Conservation (phyloP, 2,888 invertebrate species). For the Chrysolina oricalcia region DNA sequence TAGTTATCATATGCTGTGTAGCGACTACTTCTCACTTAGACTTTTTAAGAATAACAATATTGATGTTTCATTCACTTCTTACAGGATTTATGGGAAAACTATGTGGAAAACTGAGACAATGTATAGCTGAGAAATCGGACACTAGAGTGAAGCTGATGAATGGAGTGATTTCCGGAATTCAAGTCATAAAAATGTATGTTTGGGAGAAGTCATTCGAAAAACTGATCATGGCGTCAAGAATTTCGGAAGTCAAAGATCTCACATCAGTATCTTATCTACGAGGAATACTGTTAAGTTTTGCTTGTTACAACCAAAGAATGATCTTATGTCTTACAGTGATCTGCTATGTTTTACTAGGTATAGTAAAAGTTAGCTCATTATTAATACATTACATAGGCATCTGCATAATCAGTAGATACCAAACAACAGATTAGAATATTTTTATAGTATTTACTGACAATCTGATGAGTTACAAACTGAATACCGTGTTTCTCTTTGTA, state of each 20-base stretch:
- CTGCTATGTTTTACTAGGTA: constrained; percentile 81
- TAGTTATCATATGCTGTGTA: too few species aligned
- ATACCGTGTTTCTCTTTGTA: too few species aligned
- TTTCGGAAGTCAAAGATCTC: constrained; percentile 80
- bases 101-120: neutral
- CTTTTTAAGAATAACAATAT: too few species aligned
- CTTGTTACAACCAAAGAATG: constrained; percentile 87
- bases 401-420: too few species aligned
- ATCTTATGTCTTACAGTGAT: constrained; percentile 85
- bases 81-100: neutral
- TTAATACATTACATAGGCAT: neutral
- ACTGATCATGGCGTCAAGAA: constrained; percentile 80
- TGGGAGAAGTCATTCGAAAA: constrained; percentile 84
- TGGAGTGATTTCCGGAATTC: constrained; percentile 88
- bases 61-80: neutral
- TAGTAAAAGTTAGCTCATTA: neutral
- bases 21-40: too few species aligned
- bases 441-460: too few species aligned
- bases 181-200: constrained; percentile 77
- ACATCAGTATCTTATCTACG: constrained; percentile 77
- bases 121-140: neutral
- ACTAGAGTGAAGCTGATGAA: constrained; percentile 61
- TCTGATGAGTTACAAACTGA: too few species aligned
- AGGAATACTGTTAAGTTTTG: constrained; percentile 76
- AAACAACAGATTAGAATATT: too few species aligned